Evolutionary conservation across 1,140 invertebrate species (phyloP), one percentile per base, ranked within the genome.

Genomic region (Drosophila sturtevanti): DNA sequence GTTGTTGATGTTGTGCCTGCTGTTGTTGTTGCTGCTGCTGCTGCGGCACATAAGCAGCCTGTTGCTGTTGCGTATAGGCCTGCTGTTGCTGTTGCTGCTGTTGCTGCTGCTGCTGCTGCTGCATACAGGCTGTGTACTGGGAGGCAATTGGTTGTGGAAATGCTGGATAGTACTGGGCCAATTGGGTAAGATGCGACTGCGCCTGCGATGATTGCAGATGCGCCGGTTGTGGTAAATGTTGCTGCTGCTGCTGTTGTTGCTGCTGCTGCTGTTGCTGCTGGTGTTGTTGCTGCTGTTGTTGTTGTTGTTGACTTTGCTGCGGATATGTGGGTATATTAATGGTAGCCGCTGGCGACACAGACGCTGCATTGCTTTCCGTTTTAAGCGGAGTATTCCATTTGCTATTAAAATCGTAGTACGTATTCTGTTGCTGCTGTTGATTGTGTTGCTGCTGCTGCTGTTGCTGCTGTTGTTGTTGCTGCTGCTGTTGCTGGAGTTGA

Each of bases 241-340:
- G 81, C 44, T 86, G 81, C 55, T 90, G 86, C 22, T 89, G 84
- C 10, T 90, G 86, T 24, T 81, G 78, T 21, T 67, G 75, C 34
- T 69, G 76, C 14, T 67, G 72, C 21, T 68, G 69, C 35, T 66
- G 70, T 87, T 74, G 76, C 12, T 55, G 62, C 31, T 79, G 77
- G 22, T 92, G 91, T 62, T 92, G 91, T 18, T 92, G 90, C n/a
- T 87, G 77, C 48, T 89, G 80, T 4, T 79, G 79, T 27, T 90
- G 89, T 59, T 93, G 93, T 55, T 89, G 84, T 51, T 89, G 79
- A 59, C 86, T 91, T 21, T 91, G 86, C 24, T 92, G 92, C 35
- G 92, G 77, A 91, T 91, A 91, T 77, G 90, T 92, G 68, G 92
- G 92, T 80, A 91, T 92, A 69, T 80, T 92, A 18, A 91, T 74